Base-by-base conservation (phyloP, 35 echinoderm and acorn worm species). In the Patiria miniata region DNA sequence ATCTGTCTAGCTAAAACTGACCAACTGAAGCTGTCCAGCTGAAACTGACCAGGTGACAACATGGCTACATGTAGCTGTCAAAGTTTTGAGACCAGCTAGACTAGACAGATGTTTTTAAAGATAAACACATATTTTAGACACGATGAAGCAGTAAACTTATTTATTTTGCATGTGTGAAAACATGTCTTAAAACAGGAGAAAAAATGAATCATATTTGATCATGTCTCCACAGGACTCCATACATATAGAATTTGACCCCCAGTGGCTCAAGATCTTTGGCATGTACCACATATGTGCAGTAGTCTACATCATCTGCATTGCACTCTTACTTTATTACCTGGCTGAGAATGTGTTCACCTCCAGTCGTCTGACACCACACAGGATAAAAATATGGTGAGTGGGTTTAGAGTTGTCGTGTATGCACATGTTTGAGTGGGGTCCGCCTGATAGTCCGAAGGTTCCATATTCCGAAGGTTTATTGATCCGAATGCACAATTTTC, bases 381-480 rank as follows among this genome's bases (percentile, higher is more conserved):
- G 93, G 50, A 95, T 95, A 69, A 95, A 95, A 60, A 81, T 78
- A 44, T 95, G 93, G 93, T 95, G 83, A 95, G 87, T 0, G 3
- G 15, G 26, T n/a, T n/a, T n/a, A n/a, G n/a, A n/a, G n/a, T n/a
- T n/a, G n/a, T n/a, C n/a, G n/a, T n/a, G n/a, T n/a, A n/a, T n/a
- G n/a, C n/a, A n/a, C n/a, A n/a, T n/a, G n/a, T n/a, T n/a, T n/a
- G n/a, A n/a, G n/a, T n/a, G n/a, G n/a, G n/a, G n/a, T n/a, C n/a
- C n/a, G n/a, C n/a, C n/a, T n/a, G n/a, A n/a, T n/a, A n/a, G n/a
- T n/a, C n/a, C n/a, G n/a, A n/a, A n/a, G n/a, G n/a, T n/a, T n/a
- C n/a, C n/a, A n/a, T n/a, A n/a, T n/a, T n/a, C n/a, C n/a, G n/a
- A n/a, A n/a, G n/a, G n/a, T n/a, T n/a, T n/a, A n/a, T n/a, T n/a